phyloP scores from a whole-genome alignment of 2,797 vertebrate species.

The Chiloscyllium punctatum region DNA sequence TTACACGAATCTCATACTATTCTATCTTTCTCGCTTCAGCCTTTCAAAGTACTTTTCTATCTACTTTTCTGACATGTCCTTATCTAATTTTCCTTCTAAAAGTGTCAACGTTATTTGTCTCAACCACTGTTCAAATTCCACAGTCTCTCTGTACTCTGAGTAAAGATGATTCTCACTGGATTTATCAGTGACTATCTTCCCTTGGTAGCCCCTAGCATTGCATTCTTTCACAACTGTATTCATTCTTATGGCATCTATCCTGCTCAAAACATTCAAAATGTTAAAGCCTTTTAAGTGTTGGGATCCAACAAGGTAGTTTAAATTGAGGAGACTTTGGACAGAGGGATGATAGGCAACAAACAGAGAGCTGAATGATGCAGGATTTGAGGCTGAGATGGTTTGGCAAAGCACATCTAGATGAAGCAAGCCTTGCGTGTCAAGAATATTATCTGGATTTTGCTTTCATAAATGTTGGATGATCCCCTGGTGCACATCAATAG shows the following conservation, averaged over 20 bases:
- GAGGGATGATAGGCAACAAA: background rate
- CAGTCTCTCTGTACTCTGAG: too few species aligned
- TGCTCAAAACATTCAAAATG: background rate
- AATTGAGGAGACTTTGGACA: background rate
- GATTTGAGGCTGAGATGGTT: background rate
- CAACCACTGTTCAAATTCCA: too few species aligned
- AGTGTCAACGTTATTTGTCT: too few species aligned
- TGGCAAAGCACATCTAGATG: background rate
- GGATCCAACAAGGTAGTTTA: background rate
- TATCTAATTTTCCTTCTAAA: too few species aligned
- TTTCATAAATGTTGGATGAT: background rate
- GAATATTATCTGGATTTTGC: background rate
- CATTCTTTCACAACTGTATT: background rate
- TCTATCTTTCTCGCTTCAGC: too few species aligned
- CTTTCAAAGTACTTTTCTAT: too few species aligned
- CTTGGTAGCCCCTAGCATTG: too few species aligned
- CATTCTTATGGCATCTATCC: background rate
- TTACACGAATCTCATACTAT: too few species aligned
- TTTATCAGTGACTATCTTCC: too few species aligned
- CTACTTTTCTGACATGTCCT: too few species aligned
- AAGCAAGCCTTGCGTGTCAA: background rate
- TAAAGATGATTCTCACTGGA: too few species aligned
- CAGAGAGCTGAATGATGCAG: background rate
- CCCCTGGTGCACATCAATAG: background rate
- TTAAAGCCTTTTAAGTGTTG: background rate